phyloP scores from a whole-genome alignment of 2,888 invertebrate species.

The Nymphalis polychloros region DNA sequence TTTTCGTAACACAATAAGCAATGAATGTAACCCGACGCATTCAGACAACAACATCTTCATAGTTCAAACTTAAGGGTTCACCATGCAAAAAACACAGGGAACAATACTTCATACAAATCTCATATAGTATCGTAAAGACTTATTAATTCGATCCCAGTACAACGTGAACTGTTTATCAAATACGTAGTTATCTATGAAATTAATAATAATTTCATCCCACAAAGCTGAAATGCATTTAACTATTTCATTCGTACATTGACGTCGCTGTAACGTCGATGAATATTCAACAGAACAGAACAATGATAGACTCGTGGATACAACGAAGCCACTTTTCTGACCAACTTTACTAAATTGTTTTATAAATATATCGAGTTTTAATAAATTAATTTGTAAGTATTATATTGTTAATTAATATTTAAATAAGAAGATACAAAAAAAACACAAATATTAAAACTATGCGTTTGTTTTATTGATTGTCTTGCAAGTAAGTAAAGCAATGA shows the following conservation, averaged over 20 bases:
- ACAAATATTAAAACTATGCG: too few species aligned
- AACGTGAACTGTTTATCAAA: neutral
- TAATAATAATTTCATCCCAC: constrained; percentile 1
- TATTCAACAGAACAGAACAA: constrained; percentile 41
- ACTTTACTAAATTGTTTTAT: constrained; percentile 26
- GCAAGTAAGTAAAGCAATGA: too few species aligned
- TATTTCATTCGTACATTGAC: constrained; percentile 25
- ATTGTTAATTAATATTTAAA: neutral
- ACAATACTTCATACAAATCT: neutral
- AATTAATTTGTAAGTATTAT: neutral
- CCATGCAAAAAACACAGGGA: neutral
- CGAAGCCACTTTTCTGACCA: constrained; percentile 16
- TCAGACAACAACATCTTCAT: neutral
- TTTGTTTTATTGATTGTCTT: too few species aligned
- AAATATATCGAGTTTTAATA: constrained; percentile 17
- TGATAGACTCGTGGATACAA: constrained; percentile 21
- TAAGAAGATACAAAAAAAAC: too few species aligned
- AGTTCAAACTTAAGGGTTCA: neutral
- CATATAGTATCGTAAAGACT: too few species aligned
- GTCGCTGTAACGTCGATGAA: constrained; percentile 43
- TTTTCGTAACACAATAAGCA: neutral
- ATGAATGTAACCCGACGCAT: neutral
- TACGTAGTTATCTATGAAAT: neutral
- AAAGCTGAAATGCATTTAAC: constrained; percentile 12
- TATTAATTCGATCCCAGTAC: too few species aligned